A percentile compares a stretch with the other conserved stretches of the same genome.
phyloP scores from a whole-genome alignment of 2,113 vertebrate species.

The Hemichromis elongatus region DNA sequence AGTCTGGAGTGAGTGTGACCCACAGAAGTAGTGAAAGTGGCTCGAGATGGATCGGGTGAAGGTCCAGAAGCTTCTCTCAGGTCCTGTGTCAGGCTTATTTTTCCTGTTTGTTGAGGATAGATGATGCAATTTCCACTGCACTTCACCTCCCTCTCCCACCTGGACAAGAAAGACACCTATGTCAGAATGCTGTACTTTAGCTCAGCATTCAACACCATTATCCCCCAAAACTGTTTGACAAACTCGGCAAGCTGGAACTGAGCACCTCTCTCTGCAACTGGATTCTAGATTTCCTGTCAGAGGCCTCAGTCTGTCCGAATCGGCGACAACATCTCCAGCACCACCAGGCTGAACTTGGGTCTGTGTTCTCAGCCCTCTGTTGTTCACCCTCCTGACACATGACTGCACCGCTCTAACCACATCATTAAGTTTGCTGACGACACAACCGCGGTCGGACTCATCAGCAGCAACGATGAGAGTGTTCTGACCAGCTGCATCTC shows the following conservation, averaged over 20 bases:
- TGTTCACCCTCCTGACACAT: not conserved
- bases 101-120: not conserved
- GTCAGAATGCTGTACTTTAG: too few species aligned
- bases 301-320: not conserved
- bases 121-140: too few species aligned
- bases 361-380: not conserved
- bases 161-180: too few species aligned
- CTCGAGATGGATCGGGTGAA: not conserved
- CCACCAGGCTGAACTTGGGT: not conserved
- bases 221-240: not conserved
- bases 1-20: not conserved
- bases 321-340: not conserved
- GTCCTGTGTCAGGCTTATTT: not conserved
- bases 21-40: not conserved
- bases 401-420: not conserved
- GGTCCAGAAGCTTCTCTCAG: not conserved
- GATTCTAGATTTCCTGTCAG: not conserved
- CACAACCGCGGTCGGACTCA: not conserved
- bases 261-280: not conserved
- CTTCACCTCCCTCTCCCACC: too few species aligned
- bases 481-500: too few species aligned
- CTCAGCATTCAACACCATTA: too few species aligned
- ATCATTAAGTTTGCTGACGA: not conserved
- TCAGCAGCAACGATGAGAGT: fast-evolving
- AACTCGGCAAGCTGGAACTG: not conserved